Percentiles rank a stretch among this genome's conserved stretches.
These are phyloP conservation scores for Auanema freiburgensis DNA, from an alignment of 2,888 invertebrate genomes.

Conservation along the genomic window DNA sequence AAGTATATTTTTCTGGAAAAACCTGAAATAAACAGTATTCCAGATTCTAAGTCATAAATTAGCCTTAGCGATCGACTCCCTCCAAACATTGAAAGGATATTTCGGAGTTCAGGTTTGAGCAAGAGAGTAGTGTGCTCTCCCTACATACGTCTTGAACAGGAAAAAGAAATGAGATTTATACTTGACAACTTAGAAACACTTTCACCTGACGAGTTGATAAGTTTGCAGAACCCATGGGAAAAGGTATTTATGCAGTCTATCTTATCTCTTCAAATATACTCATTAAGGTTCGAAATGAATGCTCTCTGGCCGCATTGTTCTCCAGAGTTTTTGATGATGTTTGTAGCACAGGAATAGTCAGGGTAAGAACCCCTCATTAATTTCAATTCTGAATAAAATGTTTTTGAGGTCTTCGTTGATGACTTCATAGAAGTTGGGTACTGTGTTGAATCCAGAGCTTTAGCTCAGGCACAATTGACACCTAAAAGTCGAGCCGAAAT, in stretches of 20 bases:
- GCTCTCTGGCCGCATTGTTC: constrained; percentile 45
- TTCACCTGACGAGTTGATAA: constrained; percentile 1
- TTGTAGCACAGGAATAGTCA: constrained; percentile 47
- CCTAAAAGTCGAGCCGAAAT: constrained; percentile 48
- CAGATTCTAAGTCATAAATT: constrained; percentile 21
- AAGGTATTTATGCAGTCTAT: constrained; percentile 1
- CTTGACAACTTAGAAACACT: constrained; percentile 3
- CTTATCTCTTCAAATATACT: not conserved
- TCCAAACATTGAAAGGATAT: constrained; percentile 15
- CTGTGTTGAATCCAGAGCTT: constrained; percentile 55
- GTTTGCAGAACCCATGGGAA: constrained; percentile 3
- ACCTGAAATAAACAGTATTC: not conserved
- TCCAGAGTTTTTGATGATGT: constrained; percentile 54
- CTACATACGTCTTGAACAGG: constrained; percentile 3
- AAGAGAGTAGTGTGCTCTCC: not conserved
- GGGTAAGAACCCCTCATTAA: constrained; percentile 25
- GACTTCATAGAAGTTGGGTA: constrained; percentile 58
- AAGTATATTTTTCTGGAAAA: constrained; percentile 9
- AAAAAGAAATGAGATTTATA: constrained; percentile 1
- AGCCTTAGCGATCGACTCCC: constrained; percentile 17
- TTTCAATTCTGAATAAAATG: not conserved
- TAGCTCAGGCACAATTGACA: constrained; percentile 43
- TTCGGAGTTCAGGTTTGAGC: constrained; percentile 15
- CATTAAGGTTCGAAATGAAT: constrained; percentile 24
- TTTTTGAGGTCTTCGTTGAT: constrained; percentile 47